These are phyloP conservation scores for Naso thynnoides DNA, from an alignment of 2,797 vertebrate species.

Conservation along the genomic window DNA sequence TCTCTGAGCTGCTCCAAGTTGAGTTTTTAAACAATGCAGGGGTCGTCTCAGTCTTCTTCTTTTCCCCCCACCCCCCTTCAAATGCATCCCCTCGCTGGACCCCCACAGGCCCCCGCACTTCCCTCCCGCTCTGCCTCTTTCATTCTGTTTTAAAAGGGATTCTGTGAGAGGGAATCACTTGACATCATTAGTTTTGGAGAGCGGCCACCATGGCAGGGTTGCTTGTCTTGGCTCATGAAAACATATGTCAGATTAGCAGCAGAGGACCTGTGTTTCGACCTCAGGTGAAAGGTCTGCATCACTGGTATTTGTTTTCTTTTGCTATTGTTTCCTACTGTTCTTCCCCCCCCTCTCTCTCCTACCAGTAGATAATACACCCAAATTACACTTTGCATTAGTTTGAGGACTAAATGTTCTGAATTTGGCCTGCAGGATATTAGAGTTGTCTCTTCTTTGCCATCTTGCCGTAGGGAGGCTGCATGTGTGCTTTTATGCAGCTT, in stretches of 20 bases:
- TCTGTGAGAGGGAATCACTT: conserved; percentile 86
- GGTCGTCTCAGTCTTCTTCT: conserved; percentile 42
- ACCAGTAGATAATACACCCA: background rate
- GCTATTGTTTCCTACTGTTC: conserved; percentile 28
- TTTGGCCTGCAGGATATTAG: background rate
- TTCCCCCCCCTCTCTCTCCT: background rate
- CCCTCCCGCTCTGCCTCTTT: conserved; percentile 72
- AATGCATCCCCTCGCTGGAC: conserved; percentile 50
- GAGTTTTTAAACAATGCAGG: conserved; percentile 21
- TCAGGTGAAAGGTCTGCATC: conserved; percentile 83
- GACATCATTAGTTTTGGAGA: conserved; percentile 88
- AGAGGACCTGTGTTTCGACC: conserved; percentile 75
- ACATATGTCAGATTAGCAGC: conserved; percentile 83
- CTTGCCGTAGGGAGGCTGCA: background rate
- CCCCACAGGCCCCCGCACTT: conserved; percentile 39
- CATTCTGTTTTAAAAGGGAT: conserved; percentile 81
- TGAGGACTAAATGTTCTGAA: background rate
- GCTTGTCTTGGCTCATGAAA: conserved; percentile 85
- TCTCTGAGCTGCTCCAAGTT: conserved; percentile 60
- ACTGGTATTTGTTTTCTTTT: conserved; percentile 42
- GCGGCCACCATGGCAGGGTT: conserved; percentile 82
- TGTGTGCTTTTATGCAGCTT: no score
- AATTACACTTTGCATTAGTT: conserved; percentile 2
- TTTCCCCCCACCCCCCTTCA: conserved; percentile 38
- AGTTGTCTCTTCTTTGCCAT: background rate